Base-by-base conservation (phyloP, 2,888 invertebrate genomes). In the Gordius sp. region DNA sequence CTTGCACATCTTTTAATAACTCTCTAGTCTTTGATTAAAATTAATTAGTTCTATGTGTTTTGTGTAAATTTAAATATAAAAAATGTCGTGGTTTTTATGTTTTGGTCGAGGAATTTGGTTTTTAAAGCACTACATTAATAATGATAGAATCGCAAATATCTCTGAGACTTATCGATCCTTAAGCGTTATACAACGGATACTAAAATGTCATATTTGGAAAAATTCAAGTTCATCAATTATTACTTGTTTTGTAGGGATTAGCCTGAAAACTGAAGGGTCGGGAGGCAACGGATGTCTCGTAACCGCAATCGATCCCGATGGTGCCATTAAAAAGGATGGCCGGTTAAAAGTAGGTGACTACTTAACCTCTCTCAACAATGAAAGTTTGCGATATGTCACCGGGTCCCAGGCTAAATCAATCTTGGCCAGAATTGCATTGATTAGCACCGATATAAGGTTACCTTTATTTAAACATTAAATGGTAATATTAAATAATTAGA, bases 381-480 rank as follows among this genome's bases (percentile, higher is more conserved):
- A 76, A 66, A 72, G 69, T 59, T 67, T 77, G 63, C 67, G 75
- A 28, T 70, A 72, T 60, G 72, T 74, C 24, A 75, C 75, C 23
- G 75, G 73, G 62, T 70, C 75, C 2, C 75, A 76, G 66, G 75
- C 75, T 1, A 63, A 74, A 59, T 74, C 75, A 52, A 74, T 77
- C 57, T 67, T 77, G 47, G 67, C 75, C 56, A 65, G 76, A 56
- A 73, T 75, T 20, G 74, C 75, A 61, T 70, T 76, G 16, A 68
- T 75, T 59, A 72, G 74, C 56, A 70, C 72, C 33, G 75, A 75
- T 64, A 72, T 76, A 64, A 73, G 71, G 76, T 76, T 64, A 62
- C 16, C n/a, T 23, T 24, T 58, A 20, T 18, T 28, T 55, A 56
- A 18, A 59, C 54, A 28, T 56, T 1, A 57, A 23, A 25, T 61